Base-by-base conservation (phyloP, 2,797 vertebrate genomes). In the Intellagama lesueurii region DNA sequence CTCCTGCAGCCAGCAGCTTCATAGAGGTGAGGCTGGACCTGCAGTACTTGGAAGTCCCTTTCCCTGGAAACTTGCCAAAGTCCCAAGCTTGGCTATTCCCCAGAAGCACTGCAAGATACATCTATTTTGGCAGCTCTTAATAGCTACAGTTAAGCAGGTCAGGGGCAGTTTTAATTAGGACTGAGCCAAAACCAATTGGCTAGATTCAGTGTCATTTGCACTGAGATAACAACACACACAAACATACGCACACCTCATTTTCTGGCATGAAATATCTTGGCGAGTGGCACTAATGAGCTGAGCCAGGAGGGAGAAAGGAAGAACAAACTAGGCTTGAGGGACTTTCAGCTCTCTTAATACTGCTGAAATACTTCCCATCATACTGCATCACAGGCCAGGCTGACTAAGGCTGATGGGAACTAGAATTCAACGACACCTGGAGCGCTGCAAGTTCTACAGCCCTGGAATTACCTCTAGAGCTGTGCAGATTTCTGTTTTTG, bases 151-250 rank as follows among this genome's bases (percentile, higher is more conserved):
- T 64, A 85, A 85, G 72, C 49, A 30, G 32, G 49, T 56, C 70
- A 85, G 83, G 83, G 83, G 19, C 69, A 85, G 24, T 56, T n/a
- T n/a, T 85, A 73, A 85, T 85, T 85, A 60, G 40, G 83, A 40
- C 47, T 60, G 49, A 75, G 83, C 12, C 52, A 72, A 72, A 84
- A 49, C 47, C 17, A 47, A 60, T 75, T 7, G 26, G 22, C 4
- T 22, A 85, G 49, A 77, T 77, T 77, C 56, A 86, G 16, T 86
- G 64, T 35, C 26, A 17, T 66, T 78, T 77, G 64, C 4, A 6
- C 28, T 47, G 35, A 66, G 75, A 86, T 77, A 77, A 49, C 68
- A 32, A 44, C 9, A 44, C 26, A 68, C 24, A 77, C 24, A 44
- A 56, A 60, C 40, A 77, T 40, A 9, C 32, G 26, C 35, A 69